A percentile compares a stretch with the other conserved stretches of the same genome.
Conservation (phyloP, 2,888 invertebrate species). For the Eutolmus rufibarbis region DNA sequence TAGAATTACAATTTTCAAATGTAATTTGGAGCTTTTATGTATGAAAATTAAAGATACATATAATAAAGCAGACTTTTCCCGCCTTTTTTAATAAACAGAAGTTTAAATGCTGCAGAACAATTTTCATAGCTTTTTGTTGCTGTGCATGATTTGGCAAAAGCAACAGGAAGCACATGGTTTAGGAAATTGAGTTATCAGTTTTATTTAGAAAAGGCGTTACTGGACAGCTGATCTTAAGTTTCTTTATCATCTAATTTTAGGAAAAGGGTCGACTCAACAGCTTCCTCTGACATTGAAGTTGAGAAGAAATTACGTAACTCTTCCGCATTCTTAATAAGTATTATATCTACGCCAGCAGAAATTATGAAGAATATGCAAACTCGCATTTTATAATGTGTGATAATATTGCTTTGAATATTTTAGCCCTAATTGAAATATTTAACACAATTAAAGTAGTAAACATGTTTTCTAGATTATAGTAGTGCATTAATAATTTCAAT, state of each 20-base stretch:
- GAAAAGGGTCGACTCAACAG: neutral
- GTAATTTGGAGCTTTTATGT: no score
- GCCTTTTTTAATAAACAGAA: neutral
- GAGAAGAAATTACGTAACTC: neutral
- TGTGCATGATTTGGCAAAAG: neutral
- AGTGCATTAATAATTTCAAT: no score
- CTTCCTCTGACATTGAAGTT: neutral
- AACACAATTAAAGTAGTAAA: no score
- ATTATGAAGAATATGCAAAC: no score
- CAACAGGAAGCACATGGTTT: neutral
- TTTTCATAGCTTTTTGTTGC: neutral
- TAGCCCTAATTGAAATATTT: no score
- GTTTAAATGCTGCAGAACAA: neutral
- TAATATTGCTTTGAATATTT: no score
- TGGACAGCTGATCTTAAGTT: neutral
- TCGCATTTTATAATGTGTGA: no score
- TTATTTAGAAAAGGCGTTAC: neutral
- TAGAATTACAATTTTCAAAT: neutral
- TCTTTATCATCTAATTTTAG: neutral
- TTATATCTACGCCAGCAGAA: no score
- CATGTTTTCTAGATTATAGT: no score
- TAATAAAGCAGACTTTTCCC: no score
- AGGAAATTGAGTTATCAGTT: neutral
- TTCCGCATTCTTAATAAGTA: neutral
- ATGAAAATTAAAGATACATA: no score